Percentiles rank a stretch among this genome's conserved stretches.
Evolutionary conservation across 2,113 vertebrate species (phyloP).

Genomic region (Camelus dromedarius): DNA sequence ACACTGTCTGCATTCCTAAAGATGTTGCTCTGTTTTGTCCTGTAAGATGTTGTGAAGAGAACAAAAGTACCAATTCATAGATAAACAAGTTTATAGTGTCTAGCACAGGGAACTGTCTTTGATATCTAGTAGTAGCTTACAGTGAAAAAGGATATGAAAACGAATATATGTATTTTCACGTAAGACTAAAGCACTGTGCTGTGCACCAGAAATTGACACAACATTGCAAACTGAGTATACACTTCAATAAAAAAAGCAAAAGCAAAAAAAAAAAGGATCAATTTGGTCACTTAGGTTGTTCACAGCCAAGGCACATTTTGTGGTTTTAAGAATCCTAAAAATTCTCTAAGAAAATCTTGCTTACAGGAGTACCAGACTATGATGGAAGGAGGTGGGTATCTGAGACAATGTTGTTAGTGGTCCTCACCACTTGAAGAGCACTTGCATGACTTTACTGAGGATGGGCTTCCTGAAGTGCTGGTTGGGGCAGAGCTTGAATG

Average conservation of each 20-base stretch:
- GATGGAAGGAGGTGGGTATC: not conserved
- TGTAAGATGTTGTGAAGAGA: not conserved
- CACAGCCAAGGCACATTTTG: not conserved
- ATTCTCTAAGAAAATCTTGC: not conserved
- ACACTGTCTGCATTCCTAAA: not conserved
- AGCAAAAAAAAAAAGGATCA: not conserved
- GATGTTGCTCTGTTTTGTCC: not conserved
- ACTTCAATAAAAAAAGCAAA: too few species aligned
- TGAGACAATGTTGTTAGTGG: not conserved
- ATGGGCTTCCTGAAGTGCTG: not conserved
- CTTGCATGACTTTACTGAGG: not conserved
- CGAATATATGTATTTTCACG: too few species aligned
- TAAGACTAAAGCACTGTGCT: too few species aligned
- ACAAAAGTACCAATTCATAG: not conserved
- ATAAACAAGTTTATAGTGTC: too few species aligned
- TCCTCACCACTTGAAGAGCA: not conserved
- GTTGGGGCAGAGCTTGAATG: not conserved
- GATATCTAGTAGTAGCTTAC: too few species aligned
- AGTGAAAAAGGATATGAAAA: too few species aligned
- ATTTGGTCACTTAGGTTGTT: not conserved
- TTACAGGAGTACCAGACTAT: not conserved
- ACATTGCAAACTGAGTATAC: too few species aligned
- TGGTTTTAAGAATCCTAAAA: constrained; percentile 32
- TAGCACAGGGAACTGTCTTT: too few species aligned
- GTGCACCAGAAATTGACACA: too few species aligned